Evolutionary conservation across 2,888 invertebrate genomes (phyloP), one percentile per base, ranked within the genome.

Genomic region (Escarpia spicata): DNA sequence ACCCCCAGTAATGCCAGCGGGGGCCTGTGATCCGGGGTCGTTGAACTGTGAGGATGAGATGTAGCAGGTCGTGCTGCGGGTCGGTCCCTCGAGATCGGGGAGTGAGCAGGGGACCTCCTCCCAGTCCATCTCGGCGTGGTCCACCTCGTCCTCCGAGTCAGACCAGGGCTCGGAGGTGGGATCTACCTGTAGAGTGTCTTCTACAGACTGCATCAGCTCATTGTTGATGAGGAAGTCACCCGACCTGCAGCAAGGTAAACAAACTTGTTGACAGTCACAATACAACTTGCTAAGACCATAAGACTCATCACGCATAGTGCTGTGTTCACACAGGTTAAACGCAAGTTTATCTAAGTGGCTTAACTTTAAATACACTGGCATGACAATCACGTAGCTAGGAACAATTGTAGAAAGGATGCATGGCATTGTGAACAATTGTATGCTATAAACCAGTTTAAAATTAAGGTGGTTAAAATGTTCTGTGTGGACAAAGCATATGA

Each of bases 1-100:
- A 92, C 98, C 98, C 52, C 98, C 98, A 90, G 98, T 98, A 94
- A 98, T 97, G 96, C 97, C 97, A 94, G 93, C 93, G 2, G 94
- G 93, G n/a, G 94, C 93, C 19, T 75, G 31, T 43, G 43, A 90
- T 10, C 89, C 92, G 45, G 43, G 31, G 15, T 45, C 58, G 43
- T 45, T 91, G 31, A 37, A 12, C 31, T 90, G 91, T 43, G 91
- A 75, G 3, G 92, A 45, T 26, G 90, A 43, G 90, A 93, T 90
- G 92, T 93, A 92, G 60, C 92, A 91, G 31, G 58, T 90, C 0
- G 92, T 90, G 75, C 75, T 92, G 6, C 92, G 92, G 43, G 94
- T 93, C 9, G 93, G 93, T 19, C 94, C 92, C 9, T 95, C 94
- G 12, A 94, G 92, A 89, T 95, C 95, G 2, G 95, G 94, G 37